Evolutionary conservation across 2,797 vertebrate species (phyloP).

Genomic region (Holocentrus rufus): DNA sequence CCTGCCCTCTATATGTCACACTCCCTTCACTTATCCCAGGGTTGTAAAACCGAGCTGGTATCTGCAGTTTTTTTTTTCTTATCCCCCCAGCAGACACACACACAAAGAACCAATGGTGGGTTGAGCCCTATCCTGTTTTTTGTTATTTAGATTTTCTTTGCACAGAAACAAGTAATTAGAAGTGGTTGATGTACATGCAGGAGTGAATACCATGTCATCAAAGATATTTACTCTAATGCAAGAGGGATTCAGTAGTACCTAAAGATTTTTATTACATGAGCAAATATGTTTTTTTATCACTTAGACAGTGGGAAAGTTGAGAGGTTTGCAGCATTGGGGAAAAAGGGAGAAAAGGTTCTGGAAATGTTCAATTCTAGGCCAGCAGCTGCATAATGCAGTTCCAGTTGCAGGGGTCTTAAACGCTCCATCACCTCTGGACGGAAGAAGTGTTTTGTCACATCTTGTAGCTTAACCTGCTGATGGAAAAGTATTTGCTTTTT

Average conservation of each 20-base stretch:
- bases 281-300: conserved; percentile 6
- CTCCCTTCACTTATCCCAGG: conserved; percentile 69
- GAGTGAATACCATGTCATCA: conserved; percentile 6
- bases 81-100: conserved; percentile 64
- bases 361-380: conserved; percentile 24
- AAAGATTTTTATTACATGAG: no score
- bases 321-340: conserved; percentile 20
- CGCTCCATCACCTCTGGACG: conserved; percentile 12
- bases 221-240: background rate
- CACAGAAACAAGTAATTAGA: conserved; percentile 30
- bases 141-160: conserved; percentile 48
- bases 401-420: background rate
- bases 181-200: conserved; percentile 14
- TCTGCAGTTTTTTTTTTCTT: conserved; percentile 65
- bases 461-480: conserved; percentile 38
- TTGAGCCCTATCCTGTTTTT: conserved; percentile 34
- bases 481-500: conserved; percentile 25
- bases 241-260: background rate
- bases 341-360: conserved; percentile 21
- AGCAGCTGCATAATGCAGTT: conserved; percentile 4
- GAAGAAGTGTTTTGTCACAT: conserved; percentile 21
- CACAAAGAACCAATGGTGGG: conserved; percentile 37
- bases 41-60: conserved; percentile 63
- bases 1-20: conserved; percentile 77
- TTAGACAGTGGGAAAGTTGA: conserved; percentile 33